phyloP scores from a whole-genome alignment of 2,113 vertebrate species.

The Callipepla squamata region DNA sequence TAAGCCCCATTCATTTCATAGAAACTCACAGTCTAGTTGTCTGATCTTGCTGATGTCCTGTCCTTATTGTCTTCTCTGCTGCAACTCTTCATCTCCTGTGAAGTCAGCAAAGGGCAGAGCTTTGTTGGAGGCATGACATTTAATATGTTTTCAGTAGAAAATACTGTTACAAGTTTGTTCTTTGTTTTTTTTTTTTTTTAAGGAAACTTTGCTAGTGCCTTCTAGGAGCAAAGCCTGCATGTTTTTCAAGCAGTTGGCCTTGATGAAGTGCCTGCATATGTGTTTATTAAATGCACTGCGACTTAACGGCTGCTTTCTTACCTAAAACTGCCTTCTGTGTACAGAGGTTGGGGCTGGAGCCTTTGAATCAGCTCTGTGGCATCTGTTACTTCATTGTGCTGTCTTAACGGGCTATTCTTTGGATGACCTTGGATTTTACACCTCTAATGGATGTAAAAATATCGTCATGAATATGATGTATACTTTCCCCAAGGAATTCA shows the following conservation, averaged over 20 bases:
- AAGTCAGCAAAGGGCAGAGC: neutral
- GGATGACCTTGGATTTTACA: neutral
- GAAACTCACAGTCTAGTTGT: neutral
- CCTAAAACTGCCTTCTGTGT: neutral
- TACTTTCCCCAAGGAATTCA: neutral
- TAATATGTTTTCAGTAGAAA: neutral
- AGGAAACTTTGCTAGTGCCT: neutral
- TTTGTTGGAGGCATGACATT: neutral
- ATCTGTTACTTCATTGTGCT: neutral
- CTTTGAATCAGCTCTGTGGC: neutral
- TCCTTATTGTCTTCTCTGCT: neutral
- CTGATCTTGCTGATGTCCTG: neutral
- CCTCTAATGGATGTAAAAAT: neutral
- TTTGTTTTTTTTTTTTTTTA: neutral
- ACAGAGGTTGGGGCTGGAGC: neutral
- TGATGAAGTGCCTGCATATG: neutral
- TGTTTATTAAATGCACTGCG: accelerated
- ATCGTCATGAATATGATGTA: neutral
- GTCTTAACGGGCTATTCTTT: neutral
- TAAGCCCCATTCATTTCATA: neutral
- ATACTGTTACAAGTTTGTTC: accelerated
- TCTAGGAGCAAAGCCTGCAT: neutral
- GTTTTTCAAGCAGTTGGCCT: neutral
- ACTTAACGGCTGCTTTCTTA: neutral
- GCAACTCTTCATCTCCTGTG: neutral